Base-by-base conservation (phyloP, 2,888 invertebrate species). In the Macaria liturata region DNA sequence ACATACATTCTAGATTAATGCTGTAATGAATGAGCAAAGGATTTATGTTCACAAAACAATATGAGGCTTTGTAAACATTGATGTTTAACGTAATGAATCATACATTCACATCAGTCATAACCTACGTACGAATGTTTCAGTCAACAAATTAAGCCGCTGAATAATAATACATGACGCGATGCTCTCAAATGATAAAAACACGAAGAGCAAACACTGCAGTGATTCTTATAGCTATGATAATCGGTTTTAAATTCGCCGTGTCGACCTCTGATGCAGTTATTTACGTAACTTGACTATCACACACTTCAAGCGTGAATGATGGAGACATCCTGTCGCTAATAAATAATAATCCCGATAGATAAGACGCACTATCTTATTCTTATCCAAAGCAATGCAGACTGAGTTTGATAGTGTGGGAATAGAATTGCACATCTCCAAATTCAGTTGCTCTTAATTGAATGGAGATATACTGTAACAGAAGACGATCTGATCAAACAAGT, bases 291-390 rank as follows among this genome's bases (percentile, higher is more conserved):
- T 64, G 72, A 72, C 64, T 66, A 63, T 71, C 65, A 66, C 63
- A 64, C 59, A 54, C 62, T 69, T 66, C 68, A 67, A 54, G 46
- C 64, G 64, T 51, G 45, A 9, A 34, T 69, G 59, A 55, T 55
- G 57, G 31, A 49, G 48, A 60, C 58, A 55, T 63, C 65, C 42
- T 61, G 64, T 20, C 20, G 20, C 20, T 20, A 20, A 20, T 62
- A 46, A 54, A 53, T 62, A 58, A 58, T 74, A 78, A 76, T 80
- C 74, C 71, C 55, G 32, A 37, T 57, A 74, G 79, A 83, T 82
- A 80, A 74, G 71, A 65, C 50, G 58, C 64, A 54, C 43, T 40
- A 45, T 48, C 37, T 34, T 4, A 53, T 46, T 46, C 32, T 37
- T 37, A 37, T 37, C 5, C 7, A 37, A 37, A 37, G 34, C 7